A percentile compares a stretch with the other conserved stretches of the same genome.
Evolutionary conservation across 2,797 vertebrate genomes (phyloP).

Genomic region (Podarcis siculus): DNA sequence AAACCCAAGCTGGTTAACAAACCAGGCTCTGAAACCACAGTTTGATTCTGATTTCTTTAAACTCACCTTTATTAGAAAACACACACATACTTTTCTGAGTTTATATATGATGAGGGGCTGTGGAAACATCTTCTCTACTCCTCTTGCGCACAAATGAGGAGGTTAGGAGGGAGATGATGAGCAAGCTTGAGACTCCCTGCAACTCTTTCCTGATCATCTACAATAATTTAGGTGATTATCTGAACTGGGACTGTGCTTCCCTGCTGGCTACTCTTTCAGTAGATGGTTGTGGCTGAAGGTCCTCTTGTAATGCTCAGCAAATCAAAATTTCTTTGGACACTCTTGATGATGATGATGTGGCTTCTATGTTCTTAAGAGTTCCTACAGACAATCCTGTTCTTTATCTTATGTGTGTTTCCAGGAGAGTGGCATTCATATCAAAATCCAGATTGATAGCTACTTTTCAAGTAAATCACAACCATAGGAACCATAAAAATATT

Average conservation of each 20-base stretch:
- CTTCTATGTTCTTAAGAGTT: conserved; percentile 11
- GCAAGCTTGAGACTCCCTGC: background rate
- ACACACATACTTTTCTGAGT: too few species aligned
- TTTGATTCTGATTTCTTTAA: too few species aligned
- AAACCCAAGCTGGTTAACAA: too few species aligned
- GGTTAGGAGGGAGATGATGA: background rate
- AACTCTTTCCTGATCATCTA: background rate
- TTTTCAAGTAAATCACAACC: background rate
- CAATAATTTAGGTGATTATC: background rate
- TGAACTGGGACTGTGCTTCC: background rate
- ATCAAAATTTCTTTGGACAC: background rate
- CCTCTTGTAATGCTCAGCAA: background rate
- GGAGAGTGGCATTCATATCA: background rate
- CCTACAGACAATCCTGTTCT: conserved; percentile 29
- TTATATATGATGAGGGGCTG: too few species aligned
- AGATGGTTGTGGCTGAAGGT: background rate
- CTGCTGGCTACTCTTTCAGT: background rate
- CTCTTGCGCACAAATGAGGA: too few species aligned
- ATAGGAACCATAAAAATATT: background rate
- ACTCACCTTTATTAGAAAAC: too few species aligned
- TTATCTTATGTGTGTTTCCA: conserved; percentile 9
- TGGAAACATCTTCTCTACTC: too few species aligned
- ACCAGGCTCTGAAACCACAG: too few species aligned
- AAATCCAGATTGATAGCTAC: background rate
- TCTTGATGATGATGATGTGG: background rate